Percentiles rank a stretch among this genome's conserved stretches.
phyloP scores from a whole-genome alignment of 2,113 vertebrate genomes.

The Poecile atricapillus region DNA sequence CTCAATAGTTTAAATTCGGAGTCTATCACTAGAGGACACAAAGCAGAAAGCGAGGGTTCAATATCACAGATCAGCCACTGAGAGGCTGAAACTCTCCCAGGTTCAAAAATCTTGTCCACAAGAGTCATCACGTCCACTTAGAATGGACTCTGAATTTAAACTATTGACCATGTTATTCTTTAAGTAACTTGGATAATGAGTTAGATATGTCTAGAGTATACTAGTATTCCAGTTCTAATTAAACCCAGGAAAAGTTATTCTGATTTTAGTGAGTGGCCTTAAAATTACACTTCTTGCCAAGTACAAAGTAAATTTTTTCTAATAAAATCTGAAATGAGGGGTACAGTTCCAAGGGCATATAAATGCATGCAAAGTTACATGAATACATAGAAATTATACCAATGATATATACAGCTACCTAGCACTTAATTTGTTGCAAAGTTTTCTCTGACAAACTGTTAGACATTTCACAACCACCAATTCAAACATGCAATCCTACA shows the following conservation, averaged over 20 bases:
- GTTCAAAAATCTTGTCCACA: no score
- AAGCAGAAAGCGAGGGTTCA: no score
- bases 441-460: not conserved
- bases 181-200: not conserved
- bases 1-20: not conserved
- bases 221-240: not conserved
- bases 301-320: not conserved
- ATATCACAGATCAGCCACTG: no score
- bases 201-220: not conserved
- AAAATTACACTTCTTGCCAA: not conserved
- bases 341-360: not conserved
- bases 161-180: not conserved
- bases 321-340: not conserved
- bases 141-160: not conserved
- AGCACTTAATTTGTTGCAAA: not conserved
- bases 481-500: not conserved
- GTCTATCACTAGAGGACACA: no score
- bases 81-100: no score
- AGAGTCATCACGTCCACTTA: rapidly evolving
- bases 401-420: not conserved
- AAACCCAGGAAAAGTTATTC: not conserved
- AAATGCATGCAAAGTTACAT: not conserved
- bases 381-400: not conserved
- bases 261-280: not conserved
- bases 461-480: not conserved